Evolutionary conservation across 1,140 invertebrate species (phyloP).

Genomic region (Drosophila bifasciata): DNA sequence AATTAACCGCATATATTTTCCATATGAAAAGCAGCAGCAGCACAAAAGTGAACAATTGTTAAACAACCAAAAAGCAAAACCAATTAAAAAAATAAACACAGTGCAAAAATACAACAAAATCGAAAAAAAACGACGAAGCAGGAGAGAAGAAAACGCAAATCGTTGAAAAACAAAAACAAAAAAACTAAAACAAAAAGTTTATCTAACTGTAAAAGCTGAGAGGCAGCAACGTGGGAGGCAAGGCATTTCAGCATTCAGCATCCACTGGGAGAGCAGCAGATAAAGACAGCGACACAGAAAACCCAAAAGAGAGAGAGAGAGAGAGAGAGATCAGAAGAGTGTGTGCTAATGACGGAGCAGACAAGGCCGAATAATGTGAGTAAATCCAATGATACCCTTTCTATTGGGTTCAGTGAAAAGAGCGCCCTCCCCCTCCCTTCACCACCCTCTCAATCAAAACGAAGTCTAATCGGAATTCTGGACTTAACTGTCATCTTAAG

Average conservation of each 20-base stretch:
- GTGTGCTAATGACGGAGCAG: slow-evolving; percentile 41
- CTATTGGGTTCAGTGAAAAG: too few relatives aligned
- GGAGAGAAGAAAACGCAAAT: slow-evolving; percentile 32
- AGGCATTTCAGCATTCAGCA: slow-evolving; percentile 1
- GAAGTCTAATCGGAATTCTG: too few relatives aligned
- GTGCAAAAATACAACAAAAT: slow-evolving; percentile 31
- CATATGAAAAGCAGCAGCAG: slow-evolving; percentile 41
- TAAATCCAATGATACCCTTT: slow-evolving; percentile 30
- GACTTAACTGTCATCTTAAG: too few relatives aligned
- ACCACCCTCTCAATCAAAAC: too few relatives aligned
- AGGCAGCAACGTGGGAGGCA: slow-evolving; percentile 39
- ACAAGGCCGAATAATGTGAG: slow-evolving; percentile 60
- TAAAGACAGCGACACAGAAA: slow-evolving; percentile 5
- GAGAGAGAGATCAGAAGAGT: slow-evolving; percentile 30
- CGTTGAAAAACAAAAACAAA: slow-evolving; percentile 8
- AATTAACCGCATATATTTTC: slow-evolving; percentile 58
- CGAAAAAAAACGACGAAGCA: neutral
- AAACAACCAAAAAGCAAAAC: slow-evolving; percentile 34
- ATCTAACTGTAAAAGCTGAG: slow-evolving; percentile 31
- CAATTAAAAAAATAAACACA: slow-evolving; percentile 40
- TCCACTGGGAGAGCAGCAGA: slow-evolving; percentile 20
- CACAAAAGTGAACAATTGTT: slow-evolving; percentile 57
- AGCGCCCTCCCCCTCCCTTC: too few relatives aligned
- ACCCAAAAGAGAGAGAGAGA: slow-evolving; percentile 2
- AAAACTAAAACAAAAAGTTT: slow-evolving; percentile 24